Conservation (phyloP, 2,888 invertebrate genomes). For the Antheraea assamensis region DNA sequence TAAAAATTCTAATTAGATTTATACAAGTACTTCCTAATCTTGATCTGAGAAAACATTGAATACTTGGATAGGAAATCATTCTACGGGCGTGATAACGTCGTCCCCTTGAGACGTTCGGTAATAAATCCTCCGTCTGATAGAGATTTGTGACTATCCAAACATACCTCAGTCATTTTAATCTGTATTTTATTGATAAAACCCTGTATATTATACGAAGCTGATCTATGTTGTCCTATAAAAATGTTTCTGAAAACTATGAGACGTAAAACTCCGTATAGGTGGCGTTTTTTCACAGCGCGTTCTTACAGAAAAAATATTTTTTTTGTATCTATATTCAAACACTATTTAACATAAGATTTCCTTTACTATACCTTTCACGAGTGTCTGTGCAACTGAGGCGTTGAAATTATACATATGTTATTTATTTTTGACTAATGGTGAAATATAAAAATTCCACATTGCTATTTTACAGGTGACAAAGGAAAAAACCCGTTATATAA, state of each 20-base stretch:
- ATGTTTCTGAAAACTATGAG: background rate
- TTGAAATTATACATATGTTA: no score
- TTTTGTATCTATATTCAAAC: no score
- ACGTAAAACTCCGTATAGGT: background rate
- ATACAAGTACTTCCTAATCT: background rate
- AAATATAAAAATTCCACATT: no score
- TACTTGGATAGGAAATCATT: background rate
- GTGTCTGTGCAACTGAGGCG: no score
- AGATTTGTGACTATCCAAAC: conserved; percentile 53
- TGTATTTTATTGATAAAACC: conserved; percentile 51
- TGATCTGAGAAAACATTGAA: background rate
- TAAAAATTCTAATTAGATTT: background rate
- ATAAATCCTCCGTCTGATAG: conserved; percentile 38
- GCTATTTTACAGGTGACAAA: no score
- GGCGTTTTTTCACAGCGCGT: no score
- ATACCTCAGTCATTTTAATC: conserved; percentile 45
- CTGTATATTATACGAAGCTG: conserved; percentile 10
- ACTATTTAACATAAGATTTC: no score
- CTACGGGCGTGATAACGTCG: background rate
- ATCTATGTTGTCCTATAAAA: background rate
- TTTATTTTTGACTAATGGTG: no score
- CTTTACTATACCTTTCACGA: no score
- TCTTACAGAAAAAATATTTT: no score
- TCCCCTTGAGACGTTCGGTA: background rate
- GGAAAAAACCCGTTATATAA: no score